A percentile compares a stretch with the other conserved stretches of the same genome.
These are phyloP conservation scores for Tachyglossus aculeatus DNA, from an alignment of 2,797 vertebrate genomes.

Conservation along the genomic window DNA sequence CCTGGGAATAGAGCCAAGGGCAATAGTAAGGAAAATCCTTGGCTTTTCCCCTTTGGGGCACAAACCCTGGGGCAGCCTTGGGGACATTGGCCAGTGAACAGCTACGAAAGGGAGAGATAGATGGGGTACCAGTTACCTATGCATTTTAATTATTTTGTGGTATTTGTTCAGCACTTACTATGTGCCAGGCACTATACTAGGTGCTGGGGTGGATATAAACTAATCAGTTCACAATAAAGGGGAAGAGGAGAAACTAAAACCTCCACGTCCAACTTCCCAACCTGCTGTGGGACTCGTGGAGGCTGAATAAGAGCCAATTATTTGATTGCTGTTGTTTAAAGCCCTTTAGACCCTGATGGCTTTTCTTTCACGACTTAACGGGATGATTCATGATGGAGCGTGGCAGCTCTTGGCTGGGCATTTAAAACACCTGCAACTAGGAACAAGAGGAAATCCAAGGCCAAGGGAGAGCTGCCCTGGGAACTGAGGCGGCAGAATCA, in stretches of 20 bases:
- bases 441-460: neutral
- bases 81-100: neutral
- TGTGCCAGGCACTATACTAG: too few species aligned
- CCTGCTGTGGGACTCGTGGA: neutral
- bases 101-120: neutral
- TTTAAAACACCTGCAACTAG: neutral
- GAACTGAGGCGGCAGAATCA: neutral
- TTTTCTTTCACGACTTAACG: neutral
- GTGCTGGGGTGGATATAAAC: neutral
- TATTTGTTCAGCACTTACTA: too few species aligned
- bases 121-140: too few species aligned
- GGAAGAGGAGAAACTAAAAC: neutral
- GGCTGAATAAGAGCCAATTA: neutral
- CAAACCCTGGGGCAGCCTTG: neutral
- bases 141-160: neutral
- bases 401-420: neutral
- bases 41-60: neutral
- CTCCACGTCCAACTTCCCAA: neutral
- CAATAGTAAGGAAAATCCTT: neutral
- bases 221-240: neutral
- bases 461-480: neutral
- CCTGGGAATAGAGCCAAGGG: neutral
- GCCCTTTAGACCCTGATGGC: neutral
- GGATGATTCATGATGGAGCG: neutral
- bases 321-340: neutral